phyloP scores from a whole-genome alignment of 2,797 vertebrate genomes.

The Chromis chromis region DNA sequence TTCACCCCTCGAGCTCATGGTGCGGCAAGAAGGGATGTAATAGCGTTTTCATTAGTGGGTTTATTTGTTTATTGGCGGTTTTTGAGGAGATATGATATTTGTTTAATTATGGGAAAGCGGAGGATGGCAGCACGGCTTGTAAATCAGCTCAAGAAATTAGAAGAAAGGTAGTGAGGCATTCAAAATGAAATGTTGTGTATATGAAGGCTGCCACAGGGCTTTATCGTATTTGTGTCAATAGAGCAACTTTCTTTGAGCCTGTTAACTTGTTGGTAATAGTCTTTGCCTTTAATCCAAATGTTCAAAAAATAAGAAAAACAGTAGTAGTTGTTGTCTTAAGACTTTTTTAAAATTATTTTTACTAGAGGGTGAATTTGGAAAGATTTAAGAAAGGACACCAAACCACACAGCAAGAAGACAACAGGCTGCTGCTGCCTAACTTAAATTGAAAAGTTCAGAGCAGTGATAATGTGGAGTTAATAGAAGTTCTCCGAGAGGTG shows the following conservation, averaged over 20 bases:
- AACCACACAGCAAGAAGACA: background rate
- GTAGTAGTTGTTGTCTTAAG: background rate
- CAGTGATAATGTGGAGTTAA: constrained; percentile 47
- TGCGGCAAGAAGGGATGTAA: constrained; percentile 43
- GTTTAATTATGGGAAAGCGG: constrained; percentile 62
- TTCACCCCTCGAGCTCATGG: constrained; percentile 40
- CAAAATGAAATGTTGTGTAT: constrained; percentile 44
- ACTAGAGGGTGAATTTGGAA: constrained; percentile 29
- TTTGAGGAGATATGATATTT: constrained; percentile 52
- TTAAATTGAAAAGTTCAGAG: constrained; percentile 46
- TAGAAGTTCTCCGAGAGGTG: constrained; percentile 40
- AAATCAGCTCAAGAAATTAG: constrained; percentile 55
- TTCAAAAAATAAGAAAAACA: background rate
- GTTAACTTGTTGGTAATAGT: constrained; percentile 15
- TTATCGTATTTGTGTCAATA: constrained; percentile 41
- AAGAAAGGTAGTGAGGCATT: constrained; percentile 50
- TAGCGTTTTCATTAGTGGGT: constrained; percentile 63
- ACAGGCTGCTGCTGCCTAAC: background rate
- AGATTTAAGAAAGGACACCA: constrained; percentile 5
- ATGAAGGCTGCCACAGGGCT: constrained; percentile 18
- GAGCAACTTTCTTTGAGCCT: constrained; percentile 17
- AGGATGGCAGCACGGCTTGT: constrained; percentile 29
- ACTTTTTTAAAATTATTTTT: constrained; percentile 10
- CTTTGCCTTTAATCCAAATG: background rate
- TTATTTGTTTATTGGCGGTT: constrained; percentile 57